These are phyloP conservation scores for Melanostigma gelatinosum DNA, from an alignment of 2,113 vertebrate species.

Conservation along the genomic window DNA sequence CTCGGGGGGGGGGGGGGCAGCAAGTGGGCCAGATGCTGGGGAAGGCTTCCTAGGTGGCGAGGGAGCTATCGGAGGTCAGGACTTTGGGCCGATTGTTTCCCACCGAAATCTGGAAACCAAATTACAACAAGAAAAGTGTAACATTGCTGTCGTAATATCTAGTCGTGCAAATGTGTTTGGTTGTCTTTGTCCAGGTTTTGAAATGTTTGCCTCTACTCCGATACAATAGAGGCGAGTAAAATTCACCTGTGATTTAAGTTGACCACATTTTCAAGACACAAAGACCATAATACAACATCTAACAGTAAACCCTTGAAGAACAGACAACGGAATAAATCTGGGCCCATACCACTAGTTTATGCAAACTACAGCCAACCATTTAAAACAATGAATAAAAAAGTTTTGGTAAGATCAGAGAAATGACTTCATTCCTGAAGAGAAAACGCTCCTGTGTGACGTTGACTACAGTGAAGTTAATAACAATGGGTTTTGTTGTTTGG, in stretches of 20 bases:
- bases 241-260: background rate
- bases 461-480: background rate
- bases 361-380: background rate
- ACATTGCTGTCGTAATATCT: background rate
- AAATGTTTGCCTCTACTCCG: background rate
- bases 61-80: constrained; percentile 32
- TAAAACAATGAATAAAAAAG: background rate
- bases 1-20: constrained; percentile 31
- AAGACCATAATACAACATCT: background rate
- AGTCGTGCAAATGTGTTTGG: background rate
- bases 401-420: background rate
- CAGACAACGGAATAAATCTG: background rate
- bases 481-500: background rate
- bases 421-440: background rate
- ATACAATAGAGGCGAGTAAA: background rate
- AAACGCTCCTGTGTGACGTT: background rate
- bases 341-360: background rate
- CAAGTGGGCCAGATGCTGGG: constrained; percentile 57
- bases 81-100: background rate
- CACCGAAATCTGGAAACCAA: background rate
- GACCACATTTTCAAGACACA: background rate
- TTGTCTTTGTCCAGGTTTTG: background rate
- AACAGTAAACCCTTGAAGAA: background rate
- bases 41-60: constrained; percentile 28
- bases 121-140: background rate